A percentile compares a stretch with the other conserved stretches of the same genome.
phyloP scores from a whole-genome alignment of 2,888 invertebrate species.

The Vandiemenella viatica region DNA sequence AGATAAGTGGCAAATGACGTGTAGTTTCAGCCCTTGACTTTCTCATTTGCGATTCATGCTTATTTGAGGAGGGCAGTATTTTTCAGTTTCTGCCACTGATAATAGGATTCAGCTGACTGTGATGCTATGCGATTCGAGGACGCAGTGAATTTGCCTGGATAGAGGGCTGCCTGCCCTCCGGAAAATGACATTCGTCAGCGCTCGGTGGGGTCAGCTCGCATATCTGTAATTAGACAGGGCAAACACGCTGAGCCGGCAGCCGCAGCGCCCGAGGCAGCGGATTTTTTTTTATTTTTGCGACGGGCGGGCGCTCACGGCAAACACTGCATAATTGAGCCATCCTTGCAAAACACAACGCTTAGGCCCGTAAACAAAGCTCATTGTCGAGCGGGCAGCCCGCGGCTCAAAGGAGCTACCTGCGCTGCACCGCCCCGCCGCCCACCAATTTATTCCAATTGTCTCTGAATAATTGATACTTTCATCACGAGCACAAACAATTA shows the following conservation, averaged over 20 bases:
- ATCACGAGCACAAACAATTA: slow-evolving; percentile 17
- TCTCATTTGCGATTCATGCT: no score
- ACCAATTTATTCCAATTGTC: slow-evolving; percentile 16
- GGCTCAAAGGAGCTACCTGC: background rate
- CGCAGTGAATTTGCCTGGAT: no score
- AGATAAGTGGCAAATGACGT: no score
- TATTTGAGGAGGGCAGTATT: no score
- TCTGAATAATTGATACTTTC: slow-evolving; percentile 18
- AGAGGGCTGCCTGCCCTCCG: no score
- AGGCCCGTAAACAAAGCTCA: background rate
- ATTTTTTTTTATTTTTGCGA: background rate
- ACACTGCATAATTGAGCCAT: background rate
- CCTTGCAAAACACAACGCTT: background rate
- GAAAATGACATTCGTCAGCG: no score
- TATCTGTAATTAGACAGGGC: slow-evolving; percentile 2
- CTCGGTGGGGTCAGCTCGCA: no score
- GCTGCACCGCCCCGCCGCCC: background rate
- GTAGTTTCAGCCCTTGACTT: no score
- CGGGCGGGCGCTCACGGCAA: background rate
- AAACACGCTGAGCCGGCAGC: background rate
- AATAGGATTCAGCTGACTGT: no score
- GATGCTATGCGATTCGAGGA: no score
- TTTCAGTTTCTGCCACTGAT: no score
- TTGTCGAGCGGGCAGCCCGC: background rate
- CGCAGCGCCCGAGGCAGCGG: no score